Evolutionary conservation across 2,113 vertebrate genomes (phyloP), one percentile per base, ranked within the genome.

Genomic region (Oreocharis arfaki): DNA sequence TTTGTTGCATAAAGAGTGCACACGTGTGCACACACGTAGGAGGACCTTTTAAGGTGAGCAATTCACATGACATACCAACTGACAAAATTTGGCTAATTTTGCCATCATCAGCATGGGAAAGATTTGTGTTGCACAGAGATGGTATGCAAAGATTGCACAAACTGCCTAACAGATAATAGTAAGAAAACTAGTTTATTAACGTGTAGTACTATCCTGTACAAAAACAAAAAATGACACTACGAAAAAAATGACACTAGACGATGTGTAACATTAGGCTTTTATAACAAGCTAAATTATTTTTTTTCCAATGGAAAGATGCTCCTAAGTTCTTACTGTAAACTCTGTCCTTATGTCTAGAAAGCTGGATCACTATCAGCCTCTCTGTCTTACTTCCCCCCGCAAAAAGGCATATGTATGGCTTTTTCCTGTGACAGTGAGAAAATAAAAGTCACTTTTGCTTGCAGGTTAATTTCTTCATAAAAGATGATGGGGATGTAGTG

Each of bases 11-110:
- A 41, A 86, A 39, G 18, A 42, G n/a, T 11, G 13, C 32, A 65
- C 10, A 6, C 0, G 1, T 32, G 5, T 1, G 1, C 30, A 26
- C 44, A 57, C n/a, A n/a, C 0, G 1, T 15, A 57, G 33, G 52
- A 41, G 18, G n/a, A 9, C 16, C 33, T 80, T 84, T 55, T 59
- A 74, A 87, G 35, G 60, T 28, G 18, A 69, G 14, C 8, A 21
- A 20, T 89, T 91, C 22, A 13, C 1, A 2, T 67, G 49, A 28
- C 12, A 19, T 33, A 50, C 3, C 37, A 79, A 10, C n/a, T 55
- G 67, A 74, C 21, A 91, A 56, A 86, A 53, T 69, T 33, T 17
- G 15, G 27, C 7, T 89, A 39, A 84, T 91, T 87, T 80, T 77
- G 33, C n/a, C 27, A 15, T 35, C 9, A 7, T 20, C 60, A 56